phyloP scores from a whole-genome alignment of 2,888 invertebrate genomes.

The Cataglyphis rosenhaueri region DNA sequence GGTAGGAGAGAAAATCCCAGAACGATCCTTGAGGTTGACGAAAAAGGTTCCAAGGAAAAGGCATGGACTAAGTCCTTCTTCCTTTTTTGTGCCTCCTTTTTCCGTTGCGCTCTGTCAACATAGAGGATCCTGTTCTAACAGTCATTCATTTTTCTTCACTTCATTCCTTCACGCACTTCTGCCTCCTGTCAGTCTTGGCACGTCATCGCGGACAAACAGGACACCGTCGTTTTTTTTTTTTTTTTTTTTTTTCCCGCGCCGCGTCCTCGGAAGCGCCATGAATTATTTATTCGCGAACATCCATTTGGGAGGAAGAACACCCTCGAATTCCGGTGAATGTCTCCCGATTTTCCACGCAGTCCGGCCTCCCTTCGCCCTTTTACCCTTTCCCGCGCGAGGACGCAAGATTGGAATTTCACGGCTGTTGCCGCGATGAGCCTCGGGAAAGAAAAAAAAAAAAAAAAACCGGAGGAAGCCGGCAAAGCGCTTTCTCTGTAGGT shows the following conservation, averaged over 20 bases:
- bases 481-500: constrained; percentile 18
- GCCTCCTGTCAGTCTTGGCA: constrained; percentile 77
- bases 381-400: constrained; percentile 32
- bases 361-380: constrained; percentile 19
- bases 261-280: constrained; percentile 67
- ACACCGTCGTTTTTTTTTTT: constrained; percentile 58
- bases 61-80: constrained; percentile 13
- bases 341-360: constrained; percentile 73
- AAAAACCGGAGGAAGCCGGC: background rate
- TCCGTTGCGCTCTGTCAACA: constrained; percentile 71
- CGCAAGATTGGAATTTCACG: constrained; percentile 44
- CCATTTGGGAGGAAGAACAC: constrained; percentile 67
- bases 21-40: constrained; percentile 45
- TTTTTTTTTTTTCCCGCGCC: constrained; percentile 30
- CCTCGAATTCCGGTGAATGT: constrained; percentile 65
- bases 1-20: constrained; percentile 53
- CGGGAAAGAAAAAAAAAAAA: background rate
- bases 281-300: constrained; percentile 77
- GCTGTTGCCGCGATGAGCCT: constrained; percentile 27
- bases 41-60: constrained; percentile 35
- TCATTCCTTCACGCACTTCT: constrained; percentile 77
- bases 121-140: constrained; percentile 75
- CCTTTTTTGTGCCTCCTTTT: constrained; percentile 43
- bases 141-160: constrained; percentile 78
- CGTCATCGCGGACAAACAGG: constrained; percentile 77